Base-by-base conservation (phyloP, 53 echinoderm and acorn worm genomes). In the Echinometra lucunter region DNA sequence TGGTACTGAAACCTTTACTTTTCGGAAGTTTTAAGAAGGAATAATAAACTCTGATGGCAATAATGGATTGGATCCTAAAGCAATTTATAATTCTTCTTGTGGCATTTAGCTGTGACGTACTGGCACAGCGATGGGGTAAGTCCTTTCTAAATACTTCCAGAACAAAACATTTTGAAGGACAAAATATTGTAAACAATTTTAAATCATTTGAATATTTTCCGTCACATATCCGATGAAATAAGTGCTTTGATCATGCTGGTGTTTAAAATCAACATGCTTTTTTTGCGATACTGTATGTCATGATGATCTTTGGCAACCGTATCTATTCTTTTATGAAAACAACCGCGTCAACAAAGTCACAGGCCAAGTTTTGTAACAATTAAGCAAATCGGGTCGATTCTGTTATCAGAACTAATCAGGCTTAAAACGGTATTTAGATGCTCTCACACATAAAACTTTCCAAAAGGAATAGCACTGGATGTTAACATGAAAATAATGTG, bases 11-110 rank as follows among this genome's bases (percentile, higher is more conserved):
- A 85, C 49, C 53, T 49, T 27, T 18, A 85, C 85, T 47, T 85
- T 35, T 90, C 63, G 90, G 90, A 58, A 60, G 90, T 37, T 90
- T 90, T 90, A 90, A 23, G 90, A 90, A 90, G 90, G 90, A 90
- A 90, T 90, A 90, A 38, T 90, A 60, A 35, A 55, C 88, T 55
- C 49, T 28, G 34, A 88, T 90, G 40, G 63, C 90, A 38, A 37
- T 63, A 7, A 38, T 90, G 90, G 90, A 90, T 60, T 90, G 90
- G 90, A 27, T 58, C 10, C 44, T 21, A 37, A 58, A 0, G 21
- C 37, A 63, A 63, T 12, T 90, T 37, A 8, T 63, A 10, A 8
- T 90, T 42, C 27, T 58, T 23, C 35, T 90, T 63, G 19, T 60
- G 7, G 63, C 40, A 3, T 90, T 90, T 23, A 60, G 60, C 37